Base-by-base conservation (phyloP, 2,797 vertebrate species). In the Margarornis squamiger region DNA sequence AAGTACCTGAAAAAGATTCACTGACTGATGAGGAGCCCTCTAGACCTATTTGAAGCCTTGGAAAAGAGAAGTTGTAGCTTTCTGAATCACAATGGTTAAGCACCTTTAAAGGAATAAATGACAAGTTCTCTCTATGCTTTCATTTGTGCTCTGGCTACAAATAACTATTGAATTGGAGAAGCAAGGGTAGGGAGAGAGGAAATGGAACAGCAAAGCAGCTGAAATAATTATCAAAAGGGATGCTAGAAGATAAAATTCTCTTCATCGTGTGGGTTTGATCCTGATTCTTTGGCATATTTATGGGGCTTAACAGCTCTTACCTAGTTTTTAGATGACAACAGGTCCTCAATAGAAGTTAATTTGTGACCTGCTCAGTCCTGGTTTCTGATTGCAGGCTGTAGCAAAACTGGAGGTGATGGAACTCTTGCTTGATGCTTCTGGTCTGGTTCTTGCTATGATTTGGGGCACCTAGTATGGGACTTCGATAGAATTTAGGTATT, bases 121-220 rank as follows among this genome's bases (percentile, higher is more conserved):
- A 26, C 12, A 54, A 51, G 11, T 71, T 49, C 21, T 52, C 6
- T 66, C 30, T 70, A 10, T 43, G 34, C 18, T 81, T 26, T 70
- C 29, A 32, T 65, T 67, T 89, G 27, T 54, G 17, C 29, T 61
- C 41, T 86, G 68, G 22, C 12, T 30, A 52, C 10, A 48, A 57
- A 6, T 43, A 70, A 61, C 6, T 61, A 12, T 5, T 68, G 36
- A 59, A 63, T 7, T 49, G 16, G 38, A n/a, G 18, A 26, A 16
- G 7, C 20, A 1, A 0, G 1, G 1, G 3, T 45, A 8, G 6
- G 3, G 1, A 9, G 7, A 14, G 43, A 71, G 21, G 30, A 6
- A 39, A 61, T 3, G 29, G 21, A 48, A 26, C 45, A 46, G 5
- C 5, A 57, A 45, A 74, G 32, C 17, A 82, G 51, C n/a, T n/a